phyloP scores from a whole-genome alignment of 1,140 invertebrate species.

The Drosophila mayri region DNA sequence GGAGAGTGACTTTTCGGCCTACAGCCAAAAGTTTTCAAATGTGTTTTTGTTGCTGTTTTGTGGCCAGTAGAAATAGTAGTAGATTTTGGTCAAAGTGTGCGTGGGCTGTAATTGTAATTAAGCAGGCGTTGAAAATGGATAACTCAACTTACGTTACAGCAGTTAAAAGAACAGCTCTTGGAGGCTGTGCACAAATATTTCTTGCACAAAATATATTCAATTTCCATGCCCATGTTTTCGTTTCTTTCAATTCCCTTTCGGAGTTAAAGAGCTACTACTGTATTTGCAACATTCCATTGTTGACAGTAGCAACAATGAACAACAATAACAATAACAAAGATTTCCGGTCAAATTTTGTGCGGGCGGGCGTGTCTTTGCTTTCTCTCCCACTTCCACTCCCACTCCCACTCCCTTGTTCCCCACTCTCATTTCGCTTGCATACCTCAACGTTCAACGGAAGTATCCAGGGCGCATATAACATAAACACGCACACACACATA shows the following conservation, averaged over 20 bases:
- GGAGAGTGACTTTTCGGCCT: slow-evolving; percentile 49
- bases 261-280: background rate
- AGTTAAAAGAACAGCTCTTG: slow-evolving; percentile 30
- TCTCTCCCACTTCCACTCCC: background rate
- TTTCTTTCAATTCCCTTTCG: background rate
- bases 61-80: slow-evolving; percentile 16
- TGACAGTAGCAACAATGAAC: background rate
- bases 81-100: slow-evolving; percentile 79
- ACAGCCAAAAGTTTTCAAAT: slow-evolving; percentile 44
- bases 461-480: slow-evolving; percentile 68
- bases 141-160: slow-evolving; percentile 21
- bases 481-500: slow-evolving; percentile 55
- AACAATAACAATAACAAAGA: slow-evolving; percentile 53
- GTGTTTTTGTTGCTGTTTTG: slow-evolving; percentile 43
- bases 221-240: no score
- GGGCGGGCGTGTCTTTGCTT: slow-evolving; percentile 46
- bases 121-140: slow-evolving; percentile 47
- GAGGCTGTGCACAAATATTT: slow-evolving; percentile 37
- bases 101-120: slow-evolving; percentile 80
- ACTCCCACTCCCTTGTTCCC: background rate
- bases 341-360: slow-evolving; percentile 73
- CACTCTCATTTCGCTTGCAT: slow-evolving; percentile 50
- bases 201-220: no score
- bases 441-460: slow-evolving; percentile 74
- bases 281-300: slow-evolving; percentile 26